phyloP scores from a whole-genome alignment of 2,113 vertebrate genomes.

The Seriola rivoliana region DNA sequence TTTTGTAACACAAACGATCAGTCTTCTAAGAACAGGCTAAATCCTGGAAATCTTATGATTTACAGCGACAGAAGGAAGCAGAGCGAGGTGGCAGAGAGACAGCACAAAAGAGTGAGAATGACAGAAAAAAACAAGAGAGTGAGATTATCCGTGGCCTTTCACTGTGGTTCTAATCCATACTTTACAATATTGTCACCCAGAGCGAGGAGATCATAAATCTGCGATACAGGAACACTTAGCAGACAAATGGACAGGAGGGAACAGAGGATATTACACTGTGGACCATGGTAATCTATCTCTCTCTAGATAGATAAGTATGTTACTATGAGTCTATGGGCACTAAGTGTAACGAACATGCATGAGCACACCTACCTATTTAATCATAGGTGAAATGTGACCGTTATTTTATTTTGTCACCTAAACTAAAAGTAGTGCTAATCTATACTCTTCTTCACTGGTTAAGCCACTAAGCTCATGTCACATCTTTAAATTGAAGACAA shows the following conservation, averaged over 20 bases:
- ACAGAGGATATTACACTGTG: slow-evolving; percentile 37
- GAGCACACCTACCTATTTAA: neutral
- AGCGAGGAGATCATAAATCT: slow-evolving; percentile 51
- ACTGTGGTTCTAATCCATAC: slow-evolving; percentile 67
- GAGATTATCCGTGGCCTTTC: slow-evolving; percentile 69
- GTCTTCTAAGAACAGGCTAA: slow-evolving; percentile 27
- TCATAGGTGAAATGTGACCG: neutral
- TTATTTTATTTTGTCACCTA: neutral
- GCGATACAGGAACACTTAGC: slow-evolving; percentile 57
- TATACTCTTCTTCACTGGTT: neutral
- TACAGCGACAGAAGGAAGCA: slow-evolving; percentile 3
- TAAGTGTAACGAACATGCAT: slow-evolving; percentile 6
- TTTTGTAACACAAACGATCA: slow-evolving; percentile 46
- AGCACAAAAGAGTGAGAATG: slow-evolving; percentile 8
- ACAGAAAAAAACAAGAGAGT: slow-evolving; percentile 24
- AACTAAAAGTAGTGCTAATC: slow-evolving; percentile 4
- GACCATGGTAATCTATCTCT: slow-evolving; percentile 36
- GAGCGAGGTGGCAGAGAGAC: neutral
- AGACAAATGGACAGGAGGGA: slow-evolving; percentile 50
- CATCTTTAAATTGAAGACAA: slow-evolving; percentile 6
- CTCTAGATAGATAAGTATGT: slow-evolving; percentile 40
- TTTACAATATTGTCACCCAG: slow-evolving; percentile 63
- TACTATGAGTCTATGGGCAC: neutral
- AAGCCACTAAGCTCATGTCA: neutral
- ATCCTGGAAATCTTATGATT: slow-evolving; percentile 35